Evolutionary conservation across 2,888 invertebrate genomes (phyloP), one percentile per base, ranked within the genome.

Genomic region (Calameuta idolon): DNA sequence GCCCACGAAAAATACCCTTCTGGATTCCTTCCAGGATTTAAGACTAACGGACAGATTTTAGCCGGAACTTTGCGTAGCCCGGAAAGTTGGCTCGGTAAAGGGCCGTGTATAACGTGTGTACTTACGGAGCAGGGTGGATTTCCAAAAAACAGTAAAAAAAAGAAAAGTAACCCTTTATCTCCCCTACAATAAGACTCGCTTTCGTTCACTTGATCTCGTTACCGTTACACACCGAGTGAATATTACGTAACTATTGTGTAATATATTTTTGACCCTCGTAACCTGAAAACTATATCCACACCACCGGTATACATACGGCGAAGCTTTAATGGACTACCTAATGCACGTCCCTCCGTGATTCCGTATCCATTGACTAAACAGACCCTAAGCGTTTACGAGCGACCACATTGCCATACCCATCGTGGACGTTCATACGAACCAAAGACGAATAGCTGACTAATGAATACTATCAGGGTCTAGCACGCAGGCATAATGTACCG

Each of bases 361-460:
- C 23, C 55, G 55, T 55, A 23, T 81, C 82, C 81, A 85, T 82
- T 85, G 80, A 80, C 77, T 80, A 79, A 78, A 69, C 79, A 55
- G 55, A 55, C 55, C 23, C 55, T 55, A 55, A 55, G 23, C 55
- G 55, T 55, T 23, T 55, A 55, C 55, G 55, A 55, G 55, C 55
- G 55, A 9, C 23, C 23, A 23, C 23, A 55, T 55, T 55, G 9
- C 55, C 2, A 55, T 23, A 55, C 55, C 55, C 23, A 55, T 55
- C 23, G 9, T 23, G 55, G 55, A 55, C 23, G 55, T 55, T 55
- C 55, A 55, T 55, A 55, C 55, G 23, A 55, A 55, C 55, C 23
- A 74, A 79, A 83, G 82, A 85, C 81, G 79, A 80, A 83, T 83
- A 76, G 78, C 78, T 79, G 78, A 74, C 82, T 83, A 82, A 83